Evolutionary conservation across 2,113 vertebrate genomes (phyloP).

Genomic region (Thomomys bottae): DNA sequence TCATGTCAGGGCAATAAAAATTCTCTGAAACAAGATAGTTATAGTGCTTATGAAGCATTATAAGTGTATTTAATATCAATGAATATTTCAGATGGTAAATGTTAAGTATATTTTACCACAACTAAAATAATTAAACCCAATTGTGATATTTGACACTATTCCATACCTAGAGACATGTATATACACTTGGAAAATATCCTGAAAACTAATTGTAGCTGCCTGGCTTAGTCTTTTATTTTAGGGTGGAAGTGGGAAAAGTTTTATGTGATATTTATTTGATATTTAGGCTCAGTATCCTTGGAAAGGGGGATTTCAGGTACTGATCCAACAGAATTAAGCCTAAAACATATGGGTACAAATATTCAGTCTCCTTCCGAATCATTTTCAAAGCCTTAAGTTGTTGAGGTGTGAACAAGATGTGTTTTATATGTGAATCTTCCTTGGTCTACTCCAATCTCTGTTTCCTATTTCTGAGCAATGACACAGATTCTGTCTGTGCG

Average conservation of each 20-base stretch:
- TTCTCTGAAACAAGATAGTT: neutral
- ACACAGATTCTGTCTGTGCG: neutral
- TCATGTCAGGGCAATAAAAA: neutral
- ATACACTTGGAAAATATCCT: slow-evolving; percentile 20
- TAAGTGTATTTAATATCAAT: neutral
- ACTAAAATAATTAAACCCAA: neutral
- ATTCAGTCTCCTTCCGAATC: neutral
- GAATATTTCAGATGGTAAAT: slow-evolving; percentile 24
- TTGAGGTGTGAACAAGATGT: neutral
- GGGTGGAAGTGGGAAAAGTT: neutral
- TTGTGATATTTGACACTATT: neutral
- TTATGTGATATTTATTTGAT: slow-evolving; percentile 43
- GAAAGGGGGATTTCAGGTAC: neutral
- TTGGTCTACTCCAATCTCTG: neutral
- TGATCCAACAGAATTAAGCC: slow-evolving; percentile 35
- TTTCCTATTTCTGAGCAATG: neutral
- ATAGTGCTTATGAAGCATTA: neutral
- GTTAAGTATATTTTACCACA: neutral
- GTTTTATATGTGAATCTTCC: neutral
- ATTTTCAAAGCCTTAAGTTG: neutral
- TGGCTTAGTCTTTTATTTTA: slow-evolving; percentile 42
- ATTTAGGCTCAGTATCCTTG: neutral
- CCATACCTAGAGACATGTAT: neutral
- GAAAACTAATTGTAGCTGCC: neutral
- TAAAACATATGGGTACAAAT: slow-evolving; percentile 21